Base-by-base conservation (phyloP, 2,113 vertebrate species). In the Myotis brandtii region DNA sequence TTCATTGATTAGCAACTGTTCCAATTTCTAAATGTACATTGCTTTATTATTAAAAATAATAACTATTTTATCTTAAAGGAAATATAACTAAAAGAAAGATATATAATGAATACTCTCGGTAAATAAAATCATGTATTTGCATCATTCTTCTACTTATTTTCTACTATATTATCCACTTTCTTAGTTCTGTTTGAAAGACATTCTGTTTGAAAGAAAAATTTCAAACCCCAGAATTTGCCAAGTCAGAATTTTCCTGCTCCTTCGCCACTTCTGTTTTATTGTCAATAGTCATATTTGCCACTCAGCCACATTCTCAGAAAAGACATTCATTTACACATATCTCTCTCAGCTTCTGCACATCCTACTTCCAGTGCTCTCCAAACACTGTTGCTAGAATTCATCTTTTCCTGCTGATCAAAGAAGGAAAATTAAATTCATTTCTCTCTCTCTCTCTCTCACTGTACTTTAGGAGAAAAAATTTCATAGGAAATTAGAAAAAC, bases 391-490 rank as follows among this genome's bases (percentile, higher is more conserved):
- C 18, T 52, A 10, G 20, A 67, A 93, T 10, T 43, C 34, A 56
- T 37, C 40, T 62, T 80, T 10, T 75, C 20, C 18, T 50, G 2
- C 8, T 21, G 6, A 84, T 73, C 37, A 67, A 82, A 73, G 46
- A 50, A 80, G 20, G 23, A 56, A 14, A 17, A 12, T 16, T 7
- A 89, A 81, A 43, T 54, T 50, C 30, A 1, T 20, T 10, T 40
- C 17, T 34, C 32, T 43, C 66, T 23, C 6, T 23, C 6, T 52
- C 27, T 69, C 34, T 59, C 46, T 62, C 25, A 25, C 18, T 48
- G 73, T 70, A 67, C 17, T 20, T 89, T 66, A 82, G 12, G 46
- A 16, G 89, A 96, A 96, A 8, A 9, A 92, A 50, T 30, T 76
- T 14, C 25, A 43, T 14, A 86, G 13, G 23, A 80, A 75, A 66